phyloP scores from a whole-genome alignment of 2,888 invertebrate species.

The Idaea straminata region DNA sequence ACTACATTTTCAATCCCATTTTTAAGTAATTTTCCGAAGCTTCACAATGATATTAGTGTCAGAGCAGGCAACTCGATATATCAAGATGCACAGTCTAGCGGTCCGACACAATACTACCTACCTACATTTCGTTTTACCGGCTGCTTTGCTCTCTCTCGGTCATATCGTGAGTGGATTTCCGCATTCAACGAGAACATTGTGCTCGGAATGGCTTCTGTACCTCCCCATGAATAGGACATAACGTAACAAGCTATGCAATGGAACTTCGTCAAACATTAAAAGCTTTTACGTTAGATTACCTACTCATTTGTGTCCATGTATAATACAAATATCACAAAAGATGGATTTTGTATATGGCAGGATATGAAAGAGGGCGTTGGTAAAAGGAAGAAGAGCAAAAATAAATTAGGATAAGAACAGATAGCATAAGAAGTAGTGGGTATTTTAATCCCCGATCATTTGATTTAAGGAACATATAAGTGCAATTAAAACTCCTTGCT shows the following conservation, averaged over 20 bases:
- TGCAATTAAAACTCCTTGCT: not conserved
- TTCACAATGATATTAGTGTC: not conserved
- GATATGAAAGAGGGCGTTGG: too few relatives aligned
- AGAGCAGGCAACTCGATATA: not conserved
- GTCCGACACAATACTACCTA: constrained; percentile 10
- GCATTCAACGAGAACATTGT: constrained; percentile 54
- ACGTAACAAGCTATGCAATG: constrained; percentile 48
- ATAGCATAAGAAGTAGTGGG: too few relatives aligned
- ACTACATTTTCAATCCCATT: not conserved
- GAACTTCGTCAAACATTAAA: constrained; percentile 36
- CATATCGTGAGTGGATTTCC: constrained; percentile 66
- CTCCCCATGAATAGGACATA: constrained; percentile 45
- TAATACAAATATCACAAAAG: not conserved
- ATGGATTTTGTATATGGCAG: too few relatives aligned
- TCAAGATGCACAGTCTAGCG: constrained; percentile 13
- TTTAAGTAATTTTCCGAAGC: not conserved
- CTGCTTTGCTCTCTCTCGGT: constrained; percentile 37
- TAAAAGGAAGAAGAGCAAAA: too few relatives aligned
- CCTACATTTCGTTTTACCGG: constrained; percentile 46
- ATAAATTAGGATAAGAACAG: too few relatives aligned
- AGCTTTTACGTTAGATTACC: constrained; percentile 29
- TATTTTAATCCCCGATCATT: too few relatives aligned
- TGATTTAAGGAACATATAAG: not conserved
- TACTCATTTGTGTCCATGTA: not conserved
- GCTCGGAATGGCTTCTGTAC: constrained; percentile 46